Conservation (phyloP, 2,113 vertebrate genomes). For the Kryptolebias marmoratus region DNA sequence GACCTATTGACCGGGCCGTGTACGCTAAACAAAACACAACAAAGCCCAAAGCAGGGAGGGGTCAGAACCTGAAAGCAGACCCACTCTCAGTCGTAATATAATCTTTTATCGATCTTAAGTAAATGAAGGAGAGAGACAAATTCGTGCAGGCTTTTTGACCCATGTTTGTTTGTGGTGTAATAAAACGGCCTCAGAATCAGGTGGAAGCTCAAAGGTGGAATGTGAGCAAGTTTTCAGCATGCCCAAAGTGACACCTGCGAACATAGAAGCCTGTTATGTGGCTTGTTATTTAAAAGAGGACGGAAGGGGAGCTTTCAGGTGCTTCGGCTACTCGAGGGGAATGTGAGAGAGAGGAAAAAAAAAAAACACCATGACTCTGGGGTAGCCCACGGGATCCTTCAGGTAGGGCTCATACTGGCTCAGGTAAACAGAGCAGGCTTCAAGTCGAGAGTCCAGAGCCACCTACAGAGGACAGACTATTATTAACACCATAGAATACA, state of each 20-base stretch:
- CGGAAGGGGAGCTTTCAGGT: constrained; percentile 30
- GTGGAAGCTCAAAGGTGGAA: constrained; percentile 29
- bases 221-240: constrained; percentile 41
- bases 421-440: constrained; percentile 85
- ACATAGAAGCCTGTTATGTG: constrained; percentile 38
- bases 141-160: constrained; percentile 42
- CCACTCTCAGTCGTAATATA: constrained; percentile 19
- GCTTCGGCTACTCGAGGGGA: neutral
- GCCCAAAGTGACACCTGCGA: constrained; percentile 36
- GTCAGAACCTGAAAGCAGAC: constrained; percentile 33
- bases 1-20: constrained; percentile 77
- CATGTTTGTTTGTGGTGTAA: constrained; percentile 54
- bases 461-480: constrained; percentile 74
- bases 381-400: constrained; percentile 89
- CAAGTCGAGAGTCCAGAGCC: constrained; percentile 86
- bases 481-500: neutral
- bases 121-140: constrained; percentile 54
- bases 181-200: constrained; percentile 61
- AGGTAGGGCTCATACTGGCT: constrained; percentile 90
- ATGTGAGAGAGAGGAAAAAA: neutral
- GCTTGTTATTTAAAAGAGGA: constrained; percentile 37
- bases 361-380: constrained; percentile 87
- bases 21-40: constrained; percentile 55
- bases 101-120: constrained; percentile 53
- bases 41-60: constrained; percentile 23